phyloP scores from a whole-genome alignment of 2,113 vertebrate species.

The Girardinichthys multiradiatus region DNA sequence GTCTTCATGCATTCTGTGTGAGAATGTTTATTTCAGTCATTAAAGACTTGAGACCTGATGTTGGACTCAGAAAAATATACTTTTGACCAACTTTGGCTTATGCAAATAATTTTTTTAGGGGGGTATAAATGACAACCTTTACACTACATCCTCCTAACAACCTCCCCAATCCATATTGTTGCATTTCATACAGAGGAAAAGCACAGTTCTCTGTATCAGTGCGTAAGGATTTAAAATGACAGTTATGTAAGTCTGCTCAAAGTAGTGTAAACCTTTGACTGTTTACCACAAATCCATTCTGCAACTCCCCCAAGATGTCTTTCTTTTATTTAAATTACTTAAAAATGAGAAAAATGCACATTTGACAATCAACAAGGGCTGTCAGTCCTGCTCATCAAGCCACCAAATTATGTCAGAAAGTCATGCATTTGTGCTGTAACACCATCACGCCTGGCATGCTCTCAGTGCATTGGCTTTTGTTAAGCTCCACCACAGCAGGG shows the following conservation, averaged over 20 bases:
- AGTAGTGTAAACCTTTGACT: not conserved
- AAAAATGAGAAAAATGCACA: conserved; percentile 13
- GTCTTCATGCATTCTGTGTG: too few relatives aligned
- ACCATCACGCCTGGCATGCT: conserved; percentile 48
- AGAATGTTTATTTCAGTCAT: too few relatives aligned
- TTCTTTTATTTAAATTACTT: conserved; percentile 12
- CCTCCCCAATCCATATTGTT: not conserved
- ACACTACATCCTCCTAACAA: not conserved
- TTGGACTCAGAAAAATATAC: too few relatives aligned
- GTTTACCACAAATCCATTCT: conserved; percentile 3
- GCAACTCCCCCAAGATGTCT: conserved; percentile 6
- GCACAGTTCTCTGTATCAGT: not conserved
- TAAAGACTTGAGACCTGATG: too few relatives aligned
- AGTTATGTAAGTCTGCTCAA: not conserved
- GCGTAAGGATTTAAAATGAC: not conserved
- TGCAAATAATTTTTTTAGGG: not conserved
- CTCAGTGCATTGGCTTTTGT: conserved; percentile 61
- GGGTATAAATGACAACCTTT: not conserved
- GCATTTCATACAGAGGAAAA: conserved; percentile 12
- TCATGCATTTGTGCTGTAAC: conserved; percentile 39
- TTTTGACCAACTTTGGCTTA: too few relatives aligned
- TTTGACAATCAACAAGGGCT: conserved; percentile 29
- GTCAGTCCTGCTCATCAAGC: conserved; percentile 35
- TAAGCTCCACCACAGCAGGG: conserved; percentile 62
- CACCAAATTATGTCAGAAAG: conserved; percentile 40